Evolutionary conservation across 1,140 invertebrate genomes (phyloP).

Genomic region (Bombus fervidus): DNA sequence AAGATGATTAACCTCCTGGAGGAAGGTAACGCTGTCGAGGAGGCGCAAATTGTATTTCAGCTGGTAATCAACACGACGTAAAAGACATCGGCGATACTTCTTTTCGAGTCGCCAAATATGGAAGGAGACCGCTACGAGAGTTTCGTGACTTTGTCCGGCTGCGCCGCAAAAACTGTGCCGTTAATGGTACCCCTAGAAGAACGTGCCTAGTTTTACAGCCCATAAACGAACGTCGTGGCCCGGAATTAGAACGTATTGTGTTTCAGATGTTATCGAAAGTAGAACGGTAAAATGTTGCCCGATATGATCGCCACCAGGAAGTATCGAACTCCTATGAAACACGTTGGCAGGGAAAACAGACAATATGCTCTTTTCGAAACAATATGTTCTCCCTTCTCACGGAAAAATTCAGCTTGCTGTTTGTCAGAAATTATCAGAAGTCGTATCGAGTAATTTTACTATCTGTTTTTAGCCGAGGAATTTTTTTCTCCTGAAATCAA

Average conservation of each 20-base stretch:
- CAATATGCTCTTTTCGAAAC: background rate
- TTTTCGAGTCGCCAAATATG: slow-evolving; percentile 16
- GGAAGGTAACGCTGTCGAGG: background rate
- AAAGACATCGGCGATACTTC: background rate
- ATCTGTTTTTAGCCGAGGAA: background rate
- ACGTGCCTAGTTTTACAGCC: slow-evolving; percentile 49
- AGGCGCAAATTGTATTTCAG: background rate
- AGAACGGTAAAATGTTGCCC: slow-evolving; percentile 24
- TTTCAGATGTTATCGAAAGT: slow-evolving; percentile 51
- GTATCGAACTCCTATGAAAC: background rate
- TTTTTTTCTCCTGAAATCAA: background rate
- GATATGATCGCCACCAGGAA: slow-evolving; percentile 26
- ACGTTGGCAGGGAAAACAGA: slow-evolving; percentile 10
- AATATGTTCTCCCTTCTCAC: background rate
- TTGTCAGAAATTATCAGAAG: background rate
- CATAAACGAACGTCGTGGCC: slow-evolving; percentile 48
- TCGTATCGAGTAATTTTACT: background rate
- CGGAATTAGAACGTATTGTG: slow-evolving; percentile 51
- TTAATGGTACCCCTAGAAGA: slow-evolving; percentile 41
- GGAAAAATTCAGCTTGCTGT: background rate
- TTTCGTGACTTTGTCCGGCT: slow-evolving; percentile 47
- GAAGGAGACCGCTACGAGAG: slow-evolving; percentile 24
- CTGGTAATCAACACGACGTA: background rate
- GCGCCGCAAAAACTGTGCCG: slow-evolving; percentile 42
- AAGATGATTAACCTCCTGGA: no score